Percentiles rank a stretch among this genome's conserved stretches.
Conservation (phyloP, 2,797 vertebrate species). For the Pempheris klunzingeri region DNA sequence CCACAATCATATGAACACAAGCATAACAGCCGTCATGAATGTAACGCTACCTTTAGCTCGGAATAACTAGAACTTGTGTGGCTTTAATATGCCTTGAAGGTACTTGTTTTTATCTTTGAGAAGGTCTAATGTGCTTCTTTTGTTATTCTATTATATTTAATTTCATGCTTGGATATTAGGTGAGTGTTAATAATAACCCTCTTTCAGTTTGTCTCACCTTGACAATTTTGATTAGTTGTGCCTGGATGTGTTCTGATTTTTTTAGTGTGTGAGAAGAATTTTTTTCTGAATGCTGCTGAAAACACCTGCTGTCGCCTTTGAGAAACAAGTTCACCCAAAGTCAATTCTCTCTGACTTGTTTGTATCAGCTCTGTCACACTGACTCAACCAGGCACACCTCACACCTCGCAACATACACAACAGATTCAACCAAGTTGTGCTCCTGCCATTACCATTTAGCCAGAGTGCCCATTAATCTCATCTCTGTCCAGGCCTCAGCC, state of each 20-base stretch:
- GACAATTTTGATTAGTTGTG: slow-evolving; percentile 15
- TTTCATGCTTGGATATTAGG: slow-evolving; percentile 32
- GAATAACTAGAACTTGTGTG: no score
- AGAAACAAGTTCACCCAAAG: slow-evolving; percentile 14
- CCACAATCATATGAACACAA: no score
- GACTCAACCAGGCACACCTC: slow-evolving; percentile 4
- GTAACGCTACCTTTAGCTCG: no score
- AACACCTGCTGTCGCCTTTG: background rate
- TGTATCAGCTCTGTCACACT: slow-evolving; percentile 13
- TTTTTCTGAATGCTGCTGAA: slow-evolving; percentile 6
- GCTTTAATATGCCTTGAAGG: slow-evolving; percentile 4
- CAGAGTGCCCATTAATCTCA: slow-evolving; percentile 5
- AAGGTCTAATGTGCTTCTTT: slow-evolving; percentile 1
- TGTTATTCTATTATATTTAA: slow-evolving; percentile 28
- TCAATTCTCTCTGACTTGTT: slow-evolving; percentile 31
- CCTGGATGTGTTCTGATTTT: background rate
- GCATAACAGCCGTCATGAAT: no score
- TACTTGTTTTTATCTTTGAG: background rate
- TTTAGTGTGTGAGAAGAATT: background rate
- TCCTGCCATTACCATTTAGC: background rate
- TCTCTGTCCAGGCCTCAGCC: slow-evolving; percentile 19
- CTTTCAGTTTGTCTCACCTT: background rate
- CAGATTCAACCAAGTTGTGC: slow-evolving; percentile 8
- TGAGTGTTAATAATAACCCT: background rate
- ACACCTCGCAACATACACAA: background rate